phyloP scores from a whole-genome alignment of 1,140 invertebrate species.

The Venturia canescens region DNA sequence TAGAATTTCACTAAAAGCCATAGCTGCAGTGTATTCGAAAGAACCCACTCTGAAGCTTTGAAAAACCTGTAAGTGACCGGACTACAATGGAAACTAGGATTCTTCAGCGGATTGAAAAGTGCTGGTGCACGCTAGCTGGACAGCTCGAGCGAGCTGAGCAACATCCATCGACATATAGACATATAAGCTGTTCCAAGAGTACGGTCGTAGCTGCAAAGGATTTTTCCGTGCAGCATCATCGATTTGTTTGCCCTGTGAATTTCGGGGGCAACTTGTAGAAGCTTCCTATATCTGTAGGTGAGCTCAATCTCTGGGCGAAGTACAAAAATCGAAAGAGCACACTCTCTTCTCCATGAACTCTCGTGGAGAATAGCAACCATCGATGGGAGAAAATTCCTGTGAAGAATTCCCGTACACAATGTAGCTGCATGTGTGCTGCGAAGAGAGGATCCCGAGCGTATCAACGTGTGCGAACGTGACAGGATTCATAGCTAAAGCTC shows the following conservation, averaged over 20 bases:
- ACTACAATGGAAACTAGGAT: conserved; percentile 10
- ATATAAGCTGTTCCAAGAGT: background rate
- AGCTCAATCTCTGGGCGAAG: background rate
- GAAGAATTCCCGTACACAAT: background rate
- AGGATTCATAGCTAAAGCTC: background rate
- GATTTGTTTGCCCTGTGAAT: too few relatives aligned
- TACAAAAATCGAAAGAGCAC: conserved; percentile 19
- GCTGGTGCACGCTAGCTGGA: conserved; percentile 26
- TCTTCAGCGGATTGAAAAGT: conserved; percentile 23
- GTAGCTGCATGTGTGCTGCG: background rate
- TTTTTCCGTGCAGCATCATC: too few relatives aligned
- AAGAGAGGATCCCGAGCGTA: background rate
- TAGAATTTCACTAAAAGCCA: background rate
- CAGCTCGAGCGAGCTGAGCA: conserved; percentile 12
- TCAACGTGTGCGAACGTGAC: background rate
- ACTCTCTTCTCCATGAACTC: conserved; percentile 10
- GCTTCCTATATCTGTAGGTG: too few relatives aligned
- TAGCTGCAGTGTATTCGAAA: background rate
- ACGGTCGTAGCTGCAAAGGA: background rate
- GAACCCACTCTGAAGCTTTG: conserved; percentile 1
- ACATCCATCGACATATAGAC: background rate
- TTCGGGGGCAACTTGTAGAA: too few relatives aligned
- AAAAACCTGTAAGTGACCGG: background rate
- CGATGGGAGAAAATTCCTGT: background rate
- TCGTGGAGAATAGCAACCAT: background rate